phyloP scores from a whole-genome alignment of 1,140 invertebrate species.

The Plutomurus gul region DNA sequence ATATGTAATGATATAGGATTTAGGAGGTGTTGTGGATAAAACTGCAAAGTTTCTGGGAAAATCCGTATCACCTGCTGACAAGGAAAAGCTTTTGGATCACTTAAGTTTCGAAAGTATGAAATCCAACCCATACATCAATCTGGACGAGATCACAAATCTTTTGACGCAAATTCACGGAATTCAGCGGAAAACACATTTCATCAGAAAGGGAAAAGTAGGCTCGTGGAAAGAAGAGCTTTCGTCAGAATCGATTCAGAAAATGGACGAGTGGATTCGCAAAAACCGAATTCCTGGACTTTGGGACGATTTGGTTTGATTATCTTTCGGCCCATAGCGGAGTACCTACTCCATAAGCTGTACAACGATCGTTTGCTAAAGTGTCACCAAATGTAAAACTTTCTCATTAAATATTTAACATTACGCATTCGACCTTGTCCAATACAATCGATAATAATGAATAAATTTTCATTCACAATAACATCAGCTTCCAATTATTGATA shows the following conservation, averaged over 20 bases:
- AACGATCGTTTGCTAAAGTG: no score
- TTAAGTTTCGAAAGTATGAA: slow-evolving; percentile 81
- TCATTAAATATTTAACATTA: no score
- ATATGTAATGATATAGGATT: slow-evolving; percentile 61
- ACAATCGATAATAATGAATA: no score
- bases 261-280: slow-evolving; percentile 47
- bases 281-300: slow-evolving; percentile 45
- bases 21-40: slow-evolving; percentile 66
- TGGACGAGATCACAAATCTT: slow-evolving; percentile 43
- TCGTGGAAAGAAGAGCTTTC: slow-evolving; percentile 52
- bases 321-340: no score
- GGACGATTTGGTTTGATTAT: neutral
- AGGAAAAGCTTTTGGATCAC: slow-evolving; percentile 71
- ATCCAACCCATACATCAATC: slow-evolving; percentile 73
- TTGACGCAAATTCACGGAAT: slow-evolving; percentile 30
- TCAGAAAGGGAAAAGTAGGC: slow-evolving; percentile 52
- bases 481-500: no score
- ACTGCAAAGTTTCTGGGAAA: slow-evolving; percentile 76
- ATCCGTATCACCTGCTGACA: slow-evolving; percentile 66
- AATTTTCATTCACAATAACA: no score
- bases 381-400: no score
- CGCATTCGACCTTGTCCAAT: no score
- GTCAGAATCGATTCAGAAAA: slow-evolving; percentile 64
- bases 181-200: slow-evolving; percentile 46
- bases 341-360: neutral